A percentile compares a stretch with the other conserved stretches of the same genome.
These are phyloP conservation scores for Calliopum simillimum DNA, from an alignment of 2,888 invertebrate species.

Conservation along the genomic window DNA sequence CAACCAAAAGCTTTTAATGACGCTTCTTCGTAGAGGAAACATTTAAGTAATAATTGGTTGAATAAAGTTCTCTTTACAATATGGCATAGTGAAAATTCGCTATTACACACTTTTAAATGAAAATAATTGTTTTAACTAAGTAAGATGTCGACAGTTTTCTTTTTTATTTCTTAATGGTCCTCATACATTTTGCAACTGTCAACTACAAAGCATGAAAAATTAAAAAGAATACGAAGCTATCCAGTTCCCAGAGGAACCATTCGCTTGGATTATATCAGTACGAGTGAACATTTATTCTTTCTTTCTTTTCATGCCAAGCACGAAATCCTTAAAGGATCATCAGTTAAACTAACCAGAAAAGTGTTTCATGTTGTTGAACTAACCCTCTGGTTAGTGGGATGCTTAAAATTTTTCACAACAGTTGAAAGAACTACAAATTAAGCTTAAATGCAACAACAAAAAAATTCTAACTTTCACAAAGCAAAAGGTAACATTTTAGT, in stretches of 20 bases:
- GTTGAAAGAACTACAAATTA: conserved; percentile 5
- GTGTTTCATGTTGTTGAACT: conserved; percentile 28
- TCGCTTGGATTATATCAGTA: too few species aligned
- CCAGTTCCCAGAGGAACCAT: background rate
- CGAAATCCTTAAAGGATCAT: conserved; percentile 35
- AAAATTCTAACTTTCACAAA: too few species aligned
- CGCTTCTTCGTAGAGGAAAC: too few species aligned
- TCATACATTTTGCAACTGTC: background rate
- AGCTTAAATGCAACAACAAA: too few species aligned
- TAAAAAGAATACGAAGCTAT: background rate
- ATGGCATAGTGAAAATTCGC: too few species aligned
- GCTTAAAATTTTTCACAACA: conserved; percentile 8
- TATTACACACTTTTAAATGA: conserved; percentile 21
- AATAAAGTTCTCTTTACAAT: too few species aligned
- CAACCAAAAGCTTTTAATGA: too few species aligned
- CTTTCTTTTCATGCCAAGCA: conserved; percentile 13
- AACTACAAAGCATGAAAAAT: background rate
- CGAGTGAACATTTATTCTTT: too few species aligned
- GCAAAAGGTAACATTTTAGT: too few species aligned
- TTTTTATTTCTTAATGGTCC: conserved; percentile 7
- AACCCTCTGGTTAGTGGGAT: background rate
- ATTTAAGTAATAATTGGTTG: too few species aligned
- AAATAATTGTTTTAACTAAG: too few species aligned
- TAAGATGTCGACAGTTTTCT: too few species aligned
- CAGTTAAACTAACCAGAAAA: conserved; percentile 40